Percentiles rank a stretch among this genome's conserved stretches.
These are phyloP conservation scores for Trissonchulus sp. DNA, from an alignment of 2,888 invertebrate species.

Conservation along the genomic window DNA sequence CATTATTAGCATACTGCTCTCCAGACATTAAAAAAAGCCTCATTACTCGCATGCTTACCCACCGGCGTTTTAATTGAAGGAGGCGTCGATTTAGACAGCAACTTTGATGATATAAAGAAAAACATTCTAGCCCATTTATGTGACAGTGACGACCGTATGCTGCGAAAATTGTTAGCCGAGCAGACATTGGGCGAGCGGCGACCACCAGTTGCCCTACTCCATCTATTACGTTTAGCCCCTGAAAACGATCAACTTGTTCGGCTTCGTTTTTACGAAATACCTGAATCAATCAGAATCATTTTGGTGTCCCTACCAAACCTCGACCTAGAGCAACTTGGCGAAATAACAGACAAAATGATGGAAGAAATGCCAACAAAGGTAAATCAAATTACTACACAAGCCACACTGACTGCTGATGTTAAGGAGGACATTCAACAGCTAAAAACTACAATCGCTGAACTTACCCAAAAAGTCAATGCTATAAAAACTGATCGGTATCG, in stretches of 20 bases:
- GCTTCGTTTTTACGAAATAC: slow-evolving; percentile 18
- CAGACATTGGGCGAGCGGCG: neutral
- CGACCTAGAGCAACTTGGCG: neutral
- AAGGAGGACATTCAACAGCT: neutral
- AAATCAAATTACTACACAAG: neutral
- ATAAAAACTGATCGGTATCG: neutral
- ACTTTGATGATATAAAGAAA: neutral
- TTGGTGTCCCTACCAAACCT: slow-evolving; percentile 18
- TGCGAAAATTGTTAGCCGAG: slow-evolving; percentile 25
- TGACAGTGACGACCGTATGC: slow-evolving; percentile 12
- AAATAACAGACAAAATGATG: slow-evolving; percentile 20
- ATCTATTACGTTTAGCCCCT: slow-evolving; percentile 1
- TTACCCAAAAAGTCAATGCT: neutral
- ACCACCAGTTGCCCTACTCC: neutral
- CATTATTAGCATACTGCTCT: neutral
- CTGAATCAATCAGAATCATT: neutral
- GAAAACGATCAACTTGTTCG: slow-evolving; percentile 22
- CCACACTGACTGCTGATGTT: neutral
- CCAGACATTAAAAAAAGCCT: neutral
- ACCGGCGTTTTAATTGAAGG: slow-evolving; percentile 3
- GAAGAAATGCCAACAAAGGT: neutral
- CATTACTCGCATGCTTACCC: neutral
- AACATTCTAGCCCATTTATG: neutral
- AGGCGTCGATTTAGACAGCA: slow-evolving; percentile 12
- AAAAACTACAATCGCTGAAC: neutral